Base-by-base conservation (phyloP, 2,113 vertebrate genomes). In the Percina caprodes region DNA sequence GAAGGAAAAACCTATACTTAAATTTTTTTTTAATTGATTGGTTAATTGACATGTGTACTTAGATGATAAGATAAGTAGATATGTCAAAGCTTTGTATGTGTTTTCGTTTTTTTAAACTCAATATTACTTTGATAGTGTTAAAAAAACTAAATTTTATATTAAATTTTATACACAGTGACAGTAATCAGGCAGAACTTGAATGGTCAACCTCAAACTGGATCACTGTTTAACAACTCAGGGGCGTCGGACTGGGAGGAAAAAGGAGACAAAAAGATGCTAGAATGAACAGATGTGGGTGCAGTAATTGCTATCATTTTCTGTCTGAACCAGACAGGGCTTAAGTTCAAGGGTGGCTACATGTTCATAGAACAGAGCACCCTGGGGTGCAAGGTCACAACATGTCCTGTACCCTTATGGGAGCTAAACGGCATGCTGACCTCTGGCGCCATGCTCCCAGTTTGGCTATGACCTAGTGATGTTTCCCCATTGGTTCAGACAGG, bases 311-410 rank as follows among this genome's bases (percentile, higher is more conserved):
- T 83, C 54, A 62, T 67, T 33, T 33, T 79, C 77, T 75, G 33
- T 78, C 33, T 49, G 49, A 69, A 58, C 45, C 79, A 62, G 70
- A 67, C 10, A 52, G 24, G 63, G 3, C 60, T 60, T 39, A 61
- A 52, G 84, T 78, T 86, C 82, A 88, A 77, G 82, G 80, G 82
- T 84, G 51, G 56, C 70, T 42, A 80, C 69, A 70, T 60, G 66
- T 80, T 30, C 60, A 52, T 12, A 42, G 62, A 88, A 79, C 83
- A 80, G 35, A 81, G 67, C 48, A 78, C 85, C 79, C 79, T 26
- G 79, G 33, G 66, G 79, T 76, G 78, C 49, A 82, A 78, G 75
- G 77, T 56, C 82, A 72, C 54, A 58, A 52, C 56, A 79, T 63
- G 63, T 82, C 79, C 71, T 67, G 66, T 74, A 73, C n/a, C 81